A percentile compares a stretch with the other conserved stretches of the same genome.
These are phyloP conservation scores for Sciaenops ocellatus DNA, from an alignment of 2,797 vertebrate genomes.

Conservation along the genomic window DNA sequence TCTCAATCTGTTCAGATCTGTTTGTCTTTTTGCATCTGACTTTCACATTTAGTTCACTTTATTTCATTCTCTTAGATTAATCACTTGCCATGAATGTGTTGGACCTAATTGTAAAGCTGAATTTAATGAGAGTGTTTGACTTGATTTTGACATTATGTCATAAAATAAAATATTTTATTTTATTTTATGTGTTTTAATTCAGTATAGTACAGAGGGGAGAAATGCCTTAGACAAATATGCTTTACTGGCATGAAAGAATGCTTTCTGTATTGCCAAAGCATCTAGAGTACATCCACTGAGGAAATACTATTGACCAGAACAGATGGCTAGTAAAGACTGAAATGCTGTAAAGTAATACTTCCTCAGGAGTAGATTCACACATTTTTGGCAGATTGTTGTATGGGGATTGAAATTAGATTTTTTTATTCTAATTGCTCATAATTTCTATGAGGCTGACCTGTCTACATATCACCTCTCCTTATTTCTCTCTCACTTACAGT, in stretches of 20 bases:
- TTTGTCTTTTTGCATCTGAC: conserved; percentile 32
- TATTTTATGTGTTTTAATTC: neutral
- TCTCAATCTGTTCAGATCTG: conserved; percentile 21
- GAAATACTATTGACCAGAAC: conserved; percentile 15
- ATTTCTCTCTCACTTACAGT: neutral
- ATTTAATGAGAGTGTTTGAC: neutral
- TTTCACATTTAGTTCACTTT: conserved; percentile 16
- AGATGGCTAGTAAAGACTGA: conserved; percentile 24
- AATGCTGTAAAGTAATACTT: conserved; percentile 11
- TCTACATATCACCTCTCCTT: conserved; percentile 2
- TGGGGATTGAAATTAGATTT: neutral
- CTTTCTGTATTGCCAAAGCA: neutral
- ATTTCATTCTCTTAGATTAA: neutral
- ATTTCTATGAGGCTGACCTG: conserved; percentile 19
- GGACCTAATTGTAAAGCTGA: neutral
- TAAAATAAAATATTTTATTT: neutral
- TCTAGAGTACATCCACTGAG: conserved; percentile 6
- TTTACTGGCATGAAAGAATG: conserved; percentile 2
- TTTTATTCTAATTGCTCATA: conserved; percentile 26
- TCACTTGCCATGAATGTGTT: neutral
- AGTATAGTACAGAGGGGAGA: neutral
- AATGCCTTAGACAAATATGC: conserved; percentile 2
- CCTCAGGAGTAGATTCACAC: conserved; percentile 1
- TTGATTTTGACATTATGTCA: conserved; percentile 1
- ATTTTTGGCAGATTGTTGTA: conserved; percentile 9